Conservation (phyloP, 2,888 invertebrate species). For the Tetragonisca angustula region DNA sequence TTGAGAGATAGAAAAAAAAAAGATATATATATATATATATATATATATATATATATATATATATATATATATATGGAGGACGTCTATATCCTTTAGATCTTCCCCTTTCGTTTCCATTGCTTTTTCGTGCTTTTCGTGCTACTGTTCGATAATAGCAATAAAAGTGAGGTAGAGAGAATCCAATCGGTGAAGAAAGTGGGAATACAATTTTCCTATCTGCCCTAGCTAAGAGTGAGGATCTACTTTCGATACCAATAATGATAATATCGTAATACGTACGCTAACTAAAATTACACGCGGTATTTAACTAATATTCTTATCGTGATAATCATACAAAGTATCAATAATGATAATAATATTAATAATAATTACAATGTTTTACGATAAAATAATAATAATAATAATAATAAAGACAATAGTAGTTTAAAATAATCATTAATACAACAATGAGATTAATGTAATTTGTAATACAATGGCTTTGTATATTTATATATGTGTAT, state of each 20-base stretch:
- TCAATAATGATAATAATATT: conserved; percentile 60
- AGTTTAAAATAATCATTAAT: conserved; percentile 78
- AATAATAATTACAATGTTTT: conserved; percentile 66
- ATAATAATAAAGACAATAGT: conserved; percentile 67
- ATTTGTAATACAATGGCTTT: conserved; percentile 77
- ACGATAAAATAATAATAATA: conserved; percentile 63
- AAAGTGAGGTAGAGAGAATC: conserved; percentile 80
- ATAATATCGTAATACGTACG: conserved; percentile 70
- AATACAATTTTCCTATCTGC: conserved; percentile 47
- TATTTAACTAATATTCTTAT: conserved; percentile 73
- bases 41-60: too few relatives aligned
- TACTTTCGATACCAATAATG: conserved; percentile 77
- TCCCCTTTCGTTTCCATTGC: neutral
- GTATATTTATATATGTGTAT: conserved; percentile 70
- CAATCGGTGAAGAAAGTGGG: conserved; percentile 76
- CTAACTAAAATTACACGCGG: conserved; percentile 80
- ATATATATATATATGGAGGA: conserved; percentile 42
- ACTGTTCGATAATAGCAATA: conserved; percentile 61
- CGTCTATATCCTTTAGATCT: conserved; percentile 36
- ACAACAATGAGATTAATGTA: conserved; percentile 81
- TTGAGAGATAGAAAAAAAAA: conserved; percentile 52
- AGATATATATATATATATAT: conserved; percentile 3
- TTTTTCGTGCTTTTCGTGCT: conserved; percentile 25
- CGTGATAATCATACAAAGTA: conserved; percentile 60
- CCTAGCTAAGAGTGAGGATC: conserved; percentile 81